A percentile compares a stretch with the other conserved stretches of the same genome.
phyloP scores from a whole-genome alignment of 2,113 vertebrate genomes.

The Oryzias curvinotus region DNA sequence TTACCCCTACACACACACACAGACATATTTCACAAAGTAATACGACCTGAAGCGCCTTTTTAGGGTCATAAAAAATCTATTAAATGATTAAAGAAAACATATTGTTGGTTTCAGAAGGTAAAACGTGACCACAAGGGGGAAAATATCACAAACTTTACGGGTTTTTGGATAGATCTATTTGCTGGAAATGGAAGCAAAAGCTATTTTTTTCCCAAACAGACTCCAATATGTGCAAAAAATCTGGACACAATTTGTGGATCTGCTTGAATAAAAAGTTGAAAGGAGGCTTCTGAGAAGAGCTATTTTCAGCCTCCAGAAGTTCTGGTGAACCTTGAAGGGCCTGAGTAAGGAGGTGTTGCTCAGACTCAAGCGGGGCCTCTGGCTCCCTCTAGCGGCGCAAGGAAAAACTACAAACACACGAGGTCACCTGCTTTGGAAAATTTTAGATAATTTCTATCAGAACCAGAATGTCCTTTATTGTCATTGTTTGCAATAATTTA shows the following conservation, averaged over 20 bases:
- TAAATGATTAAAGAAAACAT: too few species aligned
- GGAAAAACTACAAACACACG: slow-evolving; percentile 17
- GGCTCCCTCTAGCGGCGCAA: slow-evolving; percentile 66
- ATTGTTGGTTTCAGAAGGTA: too few species aligned
- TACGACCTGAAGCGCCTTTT: slow-evolving; percentile 10
- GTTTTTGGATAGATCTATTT: too few species aligned
- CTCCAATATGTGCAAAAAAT: slow-evolving; percentile 65
- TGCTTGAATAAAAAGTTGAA: slow-evolving; percentile 9
- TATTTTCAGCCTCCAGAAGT: slow-evolving; percentile 57
- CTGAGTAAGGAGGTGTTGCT: slow-evolving; percentile 53
- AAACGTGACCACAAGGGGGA: too few species aligned
- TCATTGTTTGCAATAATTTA: too few species aligned
- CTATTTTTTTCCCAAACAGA: too few species aligned
- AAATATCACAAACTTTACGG: too few species aligned
- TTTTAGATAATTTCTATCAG: too few species aligned
- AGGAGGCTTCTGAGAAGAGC: slow-evolving; percentile 30
- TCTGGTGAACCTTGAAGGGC: slow-evolving; percentile 30
- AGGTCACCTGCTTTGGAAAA: not conserved
- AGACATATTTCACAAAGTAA: not conserved
- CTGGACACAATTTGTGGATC: slow-evolving; percentile 68
- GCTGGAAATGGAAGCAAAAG: too few species aligned
- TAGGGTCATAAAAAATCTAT: slow-evolving; percentile 20
- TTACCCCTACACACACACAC: slow-evolving; percentile 24
- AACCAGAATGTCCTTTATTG: too few species aligned
- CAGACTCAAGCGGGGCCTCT: slow-evolving; percentile 39